A percentile compares a stretch with the other conserved stretches of the same genome.
Conservation (phyloP, 2,113 vertebrate genomes). For the Seriola rivoliana region DNA sequence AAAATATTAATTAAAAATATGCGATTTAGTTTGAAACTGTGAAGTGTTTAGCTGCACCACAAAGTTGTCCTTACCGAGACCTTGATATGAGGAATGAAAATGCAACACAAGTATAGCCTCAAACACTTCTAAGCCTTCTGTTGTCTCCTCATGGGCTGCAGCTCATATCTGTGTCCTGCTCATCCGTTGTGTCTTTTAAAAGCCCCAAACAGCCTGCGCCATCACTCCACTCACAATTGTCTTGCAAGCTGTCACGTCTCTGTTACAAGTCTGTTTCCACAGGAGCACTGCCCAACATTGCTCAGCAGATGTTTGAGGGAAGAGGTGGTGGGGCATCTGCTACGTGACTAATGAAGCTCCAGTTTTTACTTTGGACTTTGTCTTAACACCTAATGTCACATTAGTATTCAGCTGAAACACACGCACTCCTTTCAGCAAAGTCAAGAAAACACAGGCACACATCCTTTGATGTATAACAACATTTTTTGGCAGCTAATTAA, state of each 20-base stretch:
- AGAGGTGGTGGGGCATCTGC: slow-evolving; percentile 2
- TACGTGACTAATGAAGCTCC: not conserved
- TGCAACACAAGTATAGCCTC: not conserved
- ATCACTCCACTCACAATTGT: not conserved
- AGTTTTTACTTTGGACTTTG: not conserved
- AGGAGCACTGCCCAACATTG: not conserved
- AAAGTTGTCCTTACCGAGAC: not conserved
- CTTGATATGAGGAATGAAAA: not conserved
- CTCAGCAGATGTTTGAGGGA: slow-evolving; percentile 19
- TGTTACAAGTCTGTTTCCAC: slow-evolving; percentile 4
- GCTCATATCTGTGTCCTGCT: slow-evolving; percentile 18
- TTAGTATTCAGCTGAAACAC: slow-evolving; percentile 27
- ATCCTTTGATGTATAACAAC: slow-evolving; percentile 19
- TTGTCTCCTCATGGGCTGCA: not conserved
- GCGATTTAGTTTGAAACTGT: not conserved
- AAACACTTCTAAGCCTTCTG: not conserved
- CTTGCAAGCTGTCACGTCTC: slow-evolving; percentile 14
- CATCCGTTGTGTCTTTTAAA: slow-evolving; percentile 18
- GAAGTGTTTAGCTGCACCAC: not conserved
- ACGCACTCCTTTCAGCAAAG: not conserved
- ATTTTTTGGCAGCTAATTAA: slow-evolving; percentile 54
- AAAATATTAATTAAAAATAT: not conserved
- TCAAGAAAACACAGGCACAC: slow-evolving; percentile 18
- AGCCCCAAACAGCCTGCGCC: slow-evolving; percentile 9
- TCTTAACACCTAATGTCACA: not conserved